Evolutionary conservation across 2,888 invertebrate genomes (phyloP).

Genomic region (Nezara viridula): DNA sequence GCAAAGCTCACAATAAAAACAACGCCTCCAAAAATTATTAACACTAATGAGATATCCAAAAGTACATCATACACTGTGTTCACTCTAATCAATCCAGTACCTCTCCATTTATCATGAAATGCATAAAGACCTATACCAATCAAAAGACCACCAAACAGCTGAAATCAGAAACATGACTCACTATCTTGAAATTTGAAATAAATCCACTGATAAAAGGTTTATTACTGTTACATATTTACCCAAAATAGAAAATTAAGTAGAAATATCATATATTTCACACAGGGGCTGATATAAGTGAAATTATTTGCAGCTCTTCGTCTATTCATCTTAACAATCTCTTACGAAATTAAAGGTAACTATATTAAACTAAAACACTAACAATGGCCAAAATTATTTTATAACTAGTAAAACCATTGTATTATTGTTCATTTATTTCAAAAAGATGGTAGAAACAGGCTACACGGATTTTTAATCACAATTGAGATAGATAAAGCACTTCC

Average conservation of each 20-base stretch:
- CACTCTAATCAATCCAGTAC: conserved; percentile 83
- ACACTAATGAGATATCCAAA: conserved; percentile 89
- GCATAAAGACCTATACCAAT: conserved; percentile 92
- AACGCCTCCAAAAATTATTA: conserved; percentile 89
- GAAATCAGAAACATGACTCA: conserved; percentile 66
- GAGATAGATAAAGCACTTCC: background rate
- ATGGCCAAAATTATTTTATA: background rate
- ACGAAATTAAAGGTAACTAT: conserved; percentile 15
- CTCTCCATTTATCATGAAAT: conserved; percentile 88
- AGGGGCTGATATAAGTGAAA: conserved; percentile 87
- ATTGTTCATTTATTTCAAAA: background rate
- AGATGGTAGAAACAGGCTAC: background rate
- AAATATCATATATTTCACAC: conserved; percentile 92
- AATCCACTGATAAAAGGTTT: background rate
- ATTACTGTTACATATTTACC: conserved; percentile 74
- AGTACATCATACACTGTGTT: conserved; percentile 92
- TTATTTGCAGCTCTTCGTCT: conserved; percentile 67
- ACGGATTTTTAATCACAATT: background rate
- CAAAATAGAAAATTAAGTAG: conserved; percentile 90
- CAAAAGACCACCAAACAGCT: conserved; percentile 89
- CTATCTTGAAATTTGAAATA: conserved; percentile 31
- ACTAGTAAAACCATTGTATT: background rate
- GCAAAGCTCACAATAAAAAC: conserved; percentile 96
- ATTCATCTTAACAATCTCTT: conserved; percentile 64
- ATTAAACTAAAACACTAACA: background rate